Evolutionary conservation across 1,140 invertebrate genomes (phyloP), one percentile per base, ranked within the genome.

Genomic region (Atta texana): DNA sequence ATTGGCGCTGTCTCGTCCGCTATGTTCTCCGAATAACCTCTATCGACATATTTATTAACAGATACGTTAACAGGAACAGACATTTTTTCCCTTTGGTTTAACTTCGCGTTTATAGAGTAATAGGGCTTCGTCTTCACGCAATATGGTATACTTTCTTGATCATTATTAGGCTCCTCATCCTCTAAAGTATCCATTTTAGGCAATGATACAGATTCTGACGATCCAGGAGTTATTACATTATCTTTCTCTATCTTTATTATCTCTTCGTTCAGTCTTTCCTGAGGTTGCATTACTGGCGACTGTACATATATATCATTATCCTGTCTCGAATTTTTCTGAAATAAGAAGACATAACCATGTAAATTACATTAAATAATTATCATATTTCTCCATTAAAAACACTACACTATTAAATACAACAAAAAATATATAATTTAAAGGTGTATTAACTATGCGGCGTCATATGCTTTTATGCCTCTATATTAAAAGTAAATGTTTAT

Each of bases 71-170:
- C 55, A 61, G 82, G 86, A 69, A 78, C 71, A 39, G 93, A 68
- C 69, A 93, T 91, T 77, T 90, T 94, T 71, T 95, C 95, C 39
- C 93, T 91, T 75, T 94, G 94, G 66, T 94, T 94, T 51, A 95
- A 71, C 66, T 95, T 95, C 0, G 94, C 94, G 31, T 95, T 95
- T 90, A 95, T 95, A 0, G 95, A 95, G 68, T 95, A 95, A 69
- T 95, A 95, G 6, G 95, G 94, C 18, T 95, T 95, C 7, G 94
- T 95, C 80, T 95, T 95, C 1, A 95, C 94, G 64, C 94, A 94
- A 81, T 93, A 95, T 8, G 94, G 89, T 75, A 94, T 93, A 78
- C 92, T 93, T 64, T 94, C 93, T 49, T 92, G 87, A 53, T 94
- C 93, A 71, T 90, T 93, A 12, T 88, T 89, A 7, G 91, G 91